Evolutionary conservation across 1,140 invertebrate species (phyloP), one percentile per base, ranked within the genome.

Genomic region (Armadillidium nasatum): DNA sequence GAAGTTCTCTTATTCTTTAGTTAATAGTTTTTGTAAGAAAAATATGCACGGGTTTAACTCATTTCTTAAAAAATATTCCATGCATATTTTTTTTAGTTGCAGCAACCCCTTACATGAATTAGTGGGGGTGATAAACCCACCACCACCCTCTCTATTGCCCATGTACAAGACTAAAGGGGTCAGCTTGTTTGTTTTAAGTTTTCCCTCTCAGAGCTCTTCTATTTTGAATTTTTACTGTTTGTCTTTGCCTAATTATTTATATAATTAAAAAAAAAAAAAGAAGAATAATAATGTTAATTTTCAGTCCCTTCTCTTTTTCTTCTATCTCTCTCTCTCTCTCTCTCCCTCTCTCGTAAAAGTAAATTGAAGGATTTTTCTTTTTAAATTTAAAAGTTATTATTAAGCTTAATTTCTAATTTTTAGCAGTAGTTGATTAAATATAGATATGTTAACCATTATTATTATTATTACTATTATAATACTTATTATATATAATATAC

Each of bases 101-200:
- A 33, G 33, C 33, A 33, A 33, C 33, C 33, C 33, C 33, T 33
- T 33, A 33, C 33, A 33, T 33, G 33, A 33, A 15, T 60, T 60
- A 60, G 50, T 13, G 50, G 50, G 50, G 50, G 11, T 60, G 50
- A 60, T 33, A 33, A 33, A 33, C 33, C 33, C 33, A 33, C 11
- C 50, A 15, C 50, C 50, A 13, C 50, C 50, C 19, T 60, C 19
- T 19, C 50, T 15, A 15, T 60, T 60, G 50, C 50, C 50, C 50
- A 60, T 60, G 50, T 60, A 60, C 50, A 60, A 60, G 50, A 60
- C 50, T 60, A 60, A 60, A 60, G 50, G 50, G 50, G 50, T 60
- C 50, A 60, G 50, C 50, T 60, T 60, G 50, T 19, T 33, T 33
- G 33, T 33, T 33, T 33, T 33, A 33, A 33, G 33, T 33, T 33